Conservation (phyloP, 1,140 invertebrate species). For the Steinernema khuongi region DNA sequence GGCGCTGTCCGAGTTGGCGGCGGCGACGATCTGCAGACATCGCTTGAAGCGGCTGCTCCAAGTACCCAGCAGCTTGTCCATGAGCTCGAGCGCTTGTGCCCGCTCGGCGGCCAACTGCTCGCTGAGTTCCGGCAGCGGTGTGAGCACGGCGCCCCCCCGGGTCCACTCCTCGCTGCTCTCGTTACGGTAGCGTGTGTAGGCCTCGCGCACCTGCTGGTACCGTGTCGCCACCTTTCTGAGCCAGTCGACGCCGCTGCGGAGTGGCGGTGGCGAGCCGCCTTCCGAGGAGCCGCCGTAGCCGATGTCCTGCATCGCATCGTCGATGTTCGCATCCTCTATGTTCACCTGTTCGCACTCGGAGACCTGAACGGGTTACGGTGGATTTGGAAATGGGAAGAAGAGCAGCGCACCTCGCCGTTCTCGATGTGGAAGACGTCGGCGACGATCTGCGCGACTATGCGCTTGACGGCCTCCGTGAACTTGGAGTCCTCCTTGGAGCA, state of each 20-base stretch:
- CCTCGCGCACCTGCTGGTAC: neutral
- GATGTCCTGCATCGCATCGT: slow-evolving; percentile 12
- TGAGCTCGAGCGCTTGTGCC: too few relatives aligned
- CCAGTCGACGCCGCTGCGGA: slow-evolving; percentile 1
- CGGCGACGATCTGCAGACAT: too few relatives aligned
- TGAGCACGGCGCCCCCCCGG: neutral
- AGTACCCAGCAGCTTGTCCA: too few relatives aligned
- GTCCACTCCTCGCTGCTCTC: neutral
- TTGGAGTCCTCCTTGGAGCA: neutral
- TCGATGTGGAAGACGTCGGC: neutral
- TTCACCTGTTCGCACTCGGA: slow-evolving; percentile 9
- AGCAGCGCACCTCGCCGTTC: neutral
- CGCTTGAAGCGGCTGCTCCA: too few relatives aligned
- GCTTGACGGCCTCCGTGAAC: neutral
- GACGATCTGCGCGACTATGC: neutral
- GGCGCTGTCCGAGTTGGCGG: neutral
- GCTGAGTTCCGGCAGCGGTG: too few relatives aligned
- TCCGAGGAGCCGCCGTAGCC: neutral
- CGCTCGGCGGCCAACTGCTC: too few relatives aligned
- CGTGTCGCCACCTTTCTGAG: neutral
- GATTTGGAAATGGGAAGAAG: neutral
- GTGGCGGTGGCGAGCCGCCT: neutral
- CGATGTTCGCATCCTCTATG: neutral
- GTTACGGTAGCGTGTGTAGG: neutral
- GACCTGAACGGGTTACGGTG: neutral